Conservation (phyloP, 2,113 vertebrate genomes). For the Scomber scombrus region DNA sequence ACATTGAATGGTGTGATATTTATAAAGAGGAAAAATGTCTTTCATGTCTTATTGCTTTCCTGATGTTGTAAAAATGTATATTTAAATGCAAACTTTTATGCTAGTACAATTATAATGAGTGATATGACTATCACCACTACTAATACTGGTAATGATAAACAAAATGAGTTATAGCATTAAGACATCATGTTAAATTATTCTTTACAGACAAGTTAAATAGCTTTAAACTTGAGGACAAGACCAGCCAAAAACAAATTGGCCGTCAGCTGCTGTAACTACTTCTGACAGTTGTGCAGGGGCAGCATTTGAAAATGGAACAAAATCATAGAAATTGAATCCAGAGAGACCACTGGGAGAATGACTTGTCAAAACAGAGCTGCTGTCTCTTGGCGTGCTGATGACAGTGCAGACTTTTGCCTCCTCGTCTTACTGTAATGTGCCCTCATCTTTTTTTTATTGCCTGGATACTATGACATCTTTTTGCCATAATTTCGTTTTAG, state of each 20-base stretch:
- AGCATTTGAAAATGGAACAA: conserved; percentile 69
- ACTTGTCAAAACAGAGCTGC: conserved; percentile 39
- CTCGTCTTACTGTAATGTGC: not conserved
- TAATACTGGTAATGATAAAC: not conserved
- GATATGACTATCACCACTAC: not conserved
- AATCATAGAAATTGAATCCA: conserved; percentile 70
- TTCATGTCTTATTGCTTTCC: not conserved
- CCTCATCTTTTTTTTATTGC: not conserved
- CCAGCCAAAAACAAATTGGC: not conserved
- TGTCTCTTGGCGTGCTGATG: conserved; percentile 20
- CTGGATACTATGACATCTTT: not conserved
- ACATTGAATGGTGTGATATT: conserved; percentile 1
- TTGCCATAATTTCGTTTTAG: not conserved
- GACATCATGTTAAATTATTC: not conserved
- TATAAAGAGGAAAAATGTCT: not conserved
- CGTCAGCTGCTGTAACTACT: conserved; percentile 35
- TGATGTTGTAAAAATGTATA: not conserved
- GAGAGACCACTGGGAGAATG: conserved; percentile 38
- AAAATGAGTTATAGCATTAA: not conserved
- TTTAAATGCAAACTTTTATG: not conserved
- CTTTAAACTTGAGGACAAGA: conserved; percentile 28
- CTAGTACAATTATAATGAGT: not conserved
- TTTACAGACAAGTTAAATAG: conserved; percentile 41
- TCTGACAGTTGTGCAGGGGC: conserved; percentile 71
- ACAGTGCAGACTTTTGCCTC: conserved; percentile 22